Conservation (phyloP, 1,140 invertebrate genomes). For the Drosophila parvula region DNA sequence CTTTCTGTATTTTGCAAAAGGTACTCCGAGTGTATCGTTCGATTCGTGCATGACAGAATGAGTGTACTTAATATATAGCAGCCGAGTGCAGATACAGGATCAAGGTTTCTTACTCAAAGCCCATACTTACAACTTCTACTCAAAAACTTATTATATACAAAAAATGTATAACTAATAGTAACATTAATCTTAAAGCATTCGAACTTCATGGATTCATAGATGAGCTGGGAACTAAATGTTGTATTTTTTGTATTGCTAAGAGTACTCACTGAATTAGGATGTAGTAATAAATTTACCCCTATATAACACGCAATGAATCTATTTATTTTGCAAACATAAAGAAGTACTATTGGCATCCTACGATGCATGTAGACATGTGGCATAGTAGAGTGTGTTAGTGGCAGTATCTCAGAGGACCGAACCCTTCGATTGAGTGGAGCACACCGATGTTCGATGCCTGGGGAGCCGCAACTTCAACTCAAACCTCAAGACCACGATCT, state of each 20-base stretch:
- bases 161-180: not conserved
- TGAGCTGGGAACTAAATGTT: not conserved
- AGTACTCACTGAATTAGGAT: too few species aligned
- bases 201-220: not conserved
- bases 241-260: not conserved
- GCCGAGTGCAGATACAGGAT: not conserved
- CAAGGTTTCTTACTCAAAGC: not conserved
- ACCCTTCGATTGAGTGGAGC: not conserved
- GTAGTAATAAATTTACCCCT: too few species aligned
- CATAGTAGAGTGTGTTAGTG: too few species aligned
- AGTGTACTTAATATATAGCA: not conserved
- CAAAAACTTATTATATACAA: not conserved
- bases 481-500: slow-evolving; percentile 10
- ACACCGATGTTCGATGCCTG: not conserved
- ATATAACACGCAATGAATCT: too few species aligned
- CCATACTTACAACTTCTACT: not conserved
- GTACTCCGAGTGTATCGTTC: slow-evolving; percentile 6
- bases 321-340: too few species aligned
- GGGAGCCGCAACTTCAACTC: slow-evolving; percentile 18
- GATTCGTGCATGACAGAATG: slow-evolving; percentile 65
- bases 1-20: slow-evolving; percentile 48
- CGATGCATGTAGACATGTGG: too few species aligned
- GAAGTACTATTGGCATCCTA: not conserved
- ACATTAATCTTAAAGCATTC: not conserved
- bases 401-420: too few species aligned